A percentile compares a stretch with the other conserved stretches of the same genome.
These are phyloP conservation scores for Melipona quadrifasciata DNA, from an alignment of 1,140 invertebrate genomes.

Conservation along the genomic window DNA sequence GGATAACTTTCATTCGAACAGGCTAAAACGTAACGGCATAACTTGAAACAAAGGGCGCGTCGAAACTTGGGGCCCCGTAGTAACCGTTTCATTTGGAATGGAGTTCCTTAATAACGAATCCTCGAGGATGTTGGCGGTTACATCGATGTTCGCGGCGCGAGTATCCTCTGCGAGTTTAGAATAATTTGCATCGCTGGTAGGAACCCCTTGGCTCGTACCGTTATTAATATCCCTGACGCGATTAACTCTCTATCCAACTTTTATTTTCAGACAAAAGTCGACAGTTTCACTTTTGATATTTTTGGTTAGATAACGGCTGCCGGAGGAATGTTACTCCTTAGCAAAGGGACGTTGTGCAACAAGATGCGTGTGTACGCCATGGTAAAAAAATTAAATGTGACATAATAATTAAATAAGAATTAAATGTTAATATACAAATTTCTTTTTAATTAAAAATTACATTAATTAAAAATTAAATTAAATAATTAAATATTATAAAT, in stretches of 20 bases:
- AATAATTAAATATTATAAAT: too few relatives aligned
- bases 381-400: too few relatives aligned
- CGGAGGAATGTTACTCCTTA: too few relatives aligned
- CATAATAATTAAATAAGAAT: too few relatives aligned
- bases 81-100: conserved; percentile 24
- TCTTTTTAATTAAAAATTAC: too few relatives aligned
- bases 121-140: background rate
- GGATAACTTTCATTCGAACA: conserved; percentile 44
- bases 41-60: conserved; percentile 40
- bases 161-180: background rate
- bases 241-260: background rate
- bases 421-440: too few relatives aligned
- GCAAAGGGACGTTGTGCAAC: too few relatives aligned
- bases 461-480: too few relatives aligned
- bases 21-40: conserved; percentile 32
- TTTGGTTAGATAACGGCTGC: background rate
- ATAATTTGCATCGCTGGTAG: background rate
- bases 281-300: background rate
- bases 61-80: conserved; percentile 20
- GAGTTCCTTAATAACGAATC: conserved; percentile 39
- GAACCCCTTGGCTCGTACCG: too few relatives aligned
- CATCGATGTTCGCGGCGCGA: background rate
- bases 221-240: background rate
- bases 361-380: too few relatives aligned
- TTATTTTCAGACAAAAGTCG: too few relatives aligned